Conservation (phyloP, 2,797 vertebrate species). For the Thaleichthys pacificus region DNA sequence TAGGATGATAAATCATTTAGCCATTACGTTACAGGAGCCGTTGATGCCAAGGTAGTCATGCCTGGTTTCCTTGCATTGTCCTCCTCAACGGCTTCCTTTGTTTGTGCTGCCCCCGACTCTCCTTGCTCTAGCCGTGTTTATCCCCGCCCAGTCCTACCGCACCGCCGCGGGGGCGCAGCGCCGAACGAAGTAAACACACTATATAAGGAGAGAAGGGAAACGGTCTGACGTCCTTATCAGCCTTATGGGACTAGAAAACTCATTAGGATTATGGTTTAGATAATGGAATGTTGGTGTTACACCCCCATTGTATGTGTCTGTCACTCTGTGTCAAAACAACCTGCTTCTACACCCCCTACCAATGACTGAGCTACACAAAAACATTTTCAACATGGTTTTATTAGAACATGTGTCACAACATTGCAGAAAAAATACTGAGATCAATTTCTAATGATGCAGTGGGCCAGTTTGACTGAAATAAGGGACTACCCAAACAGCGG, state of each 20-base stretch:
- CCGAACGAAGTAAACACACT: constrained; percentile 4
- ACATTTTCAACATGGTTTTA: neutral
- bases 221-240: neutral
- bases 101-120: constrained; percentile 6
- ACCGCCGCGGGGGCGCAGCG: neutral
- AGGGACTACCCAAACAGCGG: no score
- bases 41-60: neutral
- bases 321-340: neutral
- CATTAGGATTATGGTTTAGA: neutral
- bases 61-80: constrained; percentile 54
- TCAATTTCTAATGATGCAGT: neutral
- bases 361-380: neutral
- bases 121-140: neutral
- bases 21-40: neutral
- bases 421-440: neutral
- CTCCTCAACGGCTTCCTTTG: constrained; percentile 37
- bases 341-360: neutral
- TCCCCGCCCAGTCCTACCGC: constrained; percentile 26
- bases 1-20: neutral
- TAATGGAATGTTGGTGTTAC: neutral
- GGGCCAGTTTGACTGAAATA: no score
- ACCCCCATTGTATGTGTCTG: no score
- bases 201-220: constrained; percentile 3
- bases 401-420: neutral
- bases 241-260: neutral